A percentile compares a stretch with the other conserved stretches of the same genome.
These are phyloP conservation scores for Alloplasta piceator DNA, from an alignment of 2,888 invertebrate genomes.

Conservation along the genomic window DNA sequence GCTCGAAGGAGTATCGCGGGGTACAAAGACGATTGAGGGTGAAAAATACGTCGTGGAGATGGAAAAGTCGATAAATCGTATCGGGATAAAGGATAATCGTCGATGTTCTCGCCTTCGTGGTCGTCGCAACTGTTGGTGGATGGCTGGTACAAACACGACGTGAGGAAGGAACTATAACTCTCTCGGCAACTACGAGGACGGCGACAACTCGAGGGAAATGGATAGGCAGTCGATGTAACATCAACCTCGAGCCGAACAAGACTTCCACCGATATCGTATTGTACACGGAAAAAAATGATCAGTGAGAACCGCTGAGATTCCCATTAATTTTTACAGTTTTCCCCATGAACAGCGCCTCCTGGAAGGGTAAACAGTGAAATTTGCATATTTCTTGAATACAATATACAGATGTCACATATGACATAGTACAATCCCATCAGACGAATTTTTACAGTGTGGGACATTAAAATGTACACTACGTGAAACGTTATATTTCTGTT, in stretches of 20 bases:
- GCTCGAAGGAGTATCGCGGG: background rate
- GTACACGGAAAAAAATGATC: too few species aligned
- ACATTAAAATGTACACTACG: too few species aligned
- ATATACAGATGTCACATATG: too few species aligned
- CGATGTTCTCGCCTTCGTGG: background rate
- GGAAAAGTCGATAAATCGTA: conserved; percentile 53
- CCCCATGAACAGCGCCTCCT: too few species aligned
- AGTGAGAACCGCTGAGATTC: too few species aligned
- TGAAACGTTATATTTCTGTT: too few species aligned
- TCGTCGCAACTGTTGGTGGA: background rate
- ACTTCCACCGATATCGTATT: conserved; percentile 15
- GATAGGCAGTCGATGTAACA: conserved; percentile 33
- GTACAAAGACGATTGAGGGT: conserved; percentile 25
- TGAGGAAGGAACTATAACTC: conserved; percentile 14
- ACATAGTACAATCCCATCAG: too few species aligned
- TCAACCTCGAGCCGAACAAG: conserved; percentile 15
- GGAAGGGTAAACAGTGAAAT: too few species aligned
- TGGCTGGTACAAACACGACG: conserved; percentile 8
- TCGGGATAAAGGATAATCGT: conserved; percentile 38
- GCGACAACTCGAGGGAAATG: conserved; percentile 37
- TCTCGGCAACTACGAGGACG: conserved; percentile 13
- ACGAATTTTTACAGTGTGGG: too few species aligned
- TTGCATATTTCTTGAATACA: too few species aligned
- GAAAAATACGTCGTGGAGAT: background rate
- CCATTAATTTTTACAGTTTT: too few species aligned